Conservation (phyloP, 2,888 invertebrate genomes). For the Drosophila peninsularis region DNA sequence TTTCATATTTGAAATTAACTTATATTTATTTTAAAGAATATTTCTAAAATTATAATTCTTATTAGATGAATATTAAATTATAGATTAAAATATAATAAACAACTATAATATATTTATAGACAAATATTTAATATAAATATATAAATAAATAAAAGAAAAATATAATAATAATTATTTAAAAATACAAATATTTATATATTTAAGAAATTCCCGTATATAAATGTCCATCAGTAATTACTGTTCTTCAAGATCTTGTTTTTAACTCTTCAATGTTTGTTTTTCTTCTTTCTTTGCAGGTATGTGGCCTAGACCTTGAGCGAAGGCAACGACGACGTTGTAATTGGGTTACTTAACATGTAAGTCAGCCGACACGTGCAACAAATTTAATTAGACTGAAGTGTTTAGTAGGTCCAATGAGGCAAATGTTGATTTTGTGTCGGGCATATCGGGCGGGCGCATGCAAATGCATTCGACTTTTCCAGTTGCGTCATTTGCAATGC, state of each 20-base stretch:
- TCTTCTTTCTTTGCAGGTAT: constrained; percentile 40
- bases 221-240: constrained; percentile 5
- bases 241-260: background rate
- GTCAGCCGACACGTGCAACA: constrained; percentile 55
- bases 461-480: constrained; percentile 42
- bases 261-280: constrained; percentile 5
- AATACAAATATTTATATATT: background rate
- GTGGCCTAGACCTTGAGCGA: constrained; percentile 46
- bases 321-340: constrained; percentile 19
- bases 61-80: no score
- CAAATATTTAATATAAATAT: no score
- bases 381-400: constrained; percentile 50
- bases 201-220: background rate
- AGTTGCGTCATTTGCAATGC: constrained; percentile 56
- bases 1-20: no score
- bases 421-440: constrained; percentile 5
- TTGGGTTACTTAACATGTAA: constrained; percentile 57
- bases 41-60: no score
- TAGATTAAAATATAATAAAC: no score
- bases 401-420: constrained; percentile 10
- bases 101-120: no score
- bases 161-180: no score
- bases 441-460: constrained; percentile 12
- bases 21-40: no score
- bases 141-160: no score